These are phyloP conservation scores for Pelagia noctiluca DNA, from an alignment of 30 jellyfish, hydroid and myxozoan species.

Conservation along the genomic window DNA sequence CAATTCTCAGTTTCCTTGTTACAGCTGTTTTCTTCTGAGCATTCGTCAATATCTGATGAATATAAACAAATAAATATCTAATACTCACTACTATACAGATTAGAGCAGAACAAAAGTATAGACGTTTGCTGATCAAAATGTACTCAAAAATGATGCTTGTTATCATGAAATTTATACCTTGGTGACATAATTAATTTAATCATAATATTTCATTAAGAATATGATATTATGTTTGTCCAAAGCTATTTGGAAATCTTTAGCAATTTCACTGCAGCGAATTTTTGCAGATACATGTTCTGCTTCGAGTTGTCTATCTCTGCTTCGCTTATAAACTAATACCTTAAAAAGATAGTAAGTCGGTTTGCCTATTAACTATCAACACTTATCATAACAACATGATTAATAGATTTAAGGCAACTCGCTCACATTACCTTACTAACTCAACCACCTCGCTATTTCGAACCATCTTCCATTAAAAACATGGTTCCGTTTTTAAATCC, in stretches of 20 bases:
- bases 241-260: background rate
- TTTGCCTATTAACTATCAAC: too few relatives aligned
- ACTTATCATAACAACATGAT: too few relatives aligned
- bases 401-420: too few relatives aligned
- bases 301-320: background rate
- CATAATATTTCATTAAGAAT: background rate
- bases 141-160: background rate
- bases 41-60: constrained; percentile 86
- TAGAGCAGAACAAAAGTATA: background rate
- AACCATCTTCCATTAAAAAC: background rate
- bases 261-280: background rate
- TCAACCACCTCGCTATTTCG: background rate
- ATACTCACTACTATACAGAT: background rate
- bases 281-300: background rate
- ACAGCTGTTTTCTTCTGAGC: constrained; percentile 61
- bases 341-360: background rate
- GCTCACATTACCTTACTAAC: too few relatives aligned
- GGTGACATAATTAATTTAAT: background rate
- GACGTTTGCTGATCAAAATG: background rate
- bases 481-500: background rate
- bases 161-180: background rate
- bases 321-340: background rate
- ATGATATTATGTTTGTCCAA: too few relatives aligned
- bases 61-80: background rate
- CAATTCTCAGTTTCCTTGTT: constrained; percentile 76